Base-by-base conservation (phyloP, 2,888 invertebrate genomes). In the Neoaliturus tenellus region DNA sequence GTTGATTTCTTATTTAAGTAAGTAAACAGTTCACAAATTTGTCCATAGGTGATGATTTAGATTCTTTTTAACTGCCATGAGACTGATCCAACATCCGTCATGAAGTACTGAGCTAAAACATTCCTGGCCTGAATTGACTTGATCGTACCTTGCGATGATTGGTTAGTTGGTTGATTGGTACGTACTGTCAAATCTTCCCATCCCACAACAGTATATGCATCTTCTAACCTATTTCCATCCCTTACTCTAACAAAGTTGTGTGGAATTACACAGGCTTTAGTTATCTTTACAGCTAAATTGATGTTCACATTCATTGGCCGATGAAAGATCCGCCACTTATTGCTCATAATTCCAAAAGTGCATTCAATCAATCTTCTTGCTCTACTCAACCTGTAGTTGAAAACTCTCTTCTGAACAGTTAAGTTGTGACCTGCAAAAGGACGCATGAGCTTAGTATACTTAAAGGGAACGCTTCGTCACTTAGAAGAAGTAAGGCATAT, bases 291-390 rank as follows among this genome's bases (percentile, higher is more conserved):
- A 58, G 33, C 31, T 58, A 28, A 48, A 62, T 75, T 39, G 81
- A 80, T 48, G 82, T 85, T 71, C 80, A 88, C 87, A 83, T 88
- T 86, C 33, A 89, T 83, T 73, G 89, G 87, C 69, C 88, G 83
- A 85, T 89, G 89, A 81, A 89, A 88, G 83, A 89, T 89, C 85
- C 88, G 85, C 89, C 89, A 89, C 86, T 89, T 90, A 85, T 89
- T 89, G 6, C 87, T 41, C 6, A 71, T 10, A 3, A 71, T 71
- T 3, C 71, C 71, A 48, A 75, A 75, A 12, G 69, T n/a, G 55
- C 87, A 86, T 80, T 88, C 88, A 10, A 87, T 82, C 41, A 83
- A 86, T 48, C 88, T 78, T 10, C 88, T 44, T 44, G 86, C 88
- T 80, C 86, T 75, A 33, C 71, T 82, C 41, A 87, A 69, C 14